Conservation (phyloP, 2,113 vertebrate species). For the Varanus komodoensis region DNA sequence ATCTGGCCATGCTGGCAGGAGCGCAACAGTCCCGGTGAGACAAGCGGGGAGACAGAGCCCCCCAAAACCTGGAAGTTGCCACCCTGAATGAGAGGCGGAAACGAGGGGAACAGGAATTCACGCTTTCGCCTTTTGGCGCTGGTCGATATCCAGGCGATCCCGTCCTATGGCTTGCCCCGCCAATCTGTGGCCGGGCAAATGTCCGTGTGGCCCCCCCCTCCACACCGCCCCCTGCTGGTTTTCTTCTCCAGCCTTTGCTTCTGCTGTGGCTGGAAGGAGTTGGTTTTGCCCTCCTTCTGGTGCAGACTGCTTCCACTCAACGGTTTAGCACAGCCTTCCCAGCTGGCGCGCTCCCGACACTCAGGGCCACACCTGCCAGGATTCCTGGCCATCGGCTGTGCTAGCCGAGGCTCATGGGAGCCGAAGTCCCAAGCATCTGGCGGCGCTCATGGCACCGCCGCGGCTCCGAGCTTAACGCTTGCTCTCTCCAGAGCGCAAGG, state of each 20-base stretch:
- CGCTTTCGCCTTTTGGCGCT: not conserved
- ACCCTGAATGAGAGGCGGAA: not conserved
- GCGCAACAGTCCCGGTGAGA: too few relatives aligned
- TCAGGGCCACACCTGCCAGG: too few relatives aligned
- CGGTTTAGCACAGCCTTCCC: constrained; percentile 20
- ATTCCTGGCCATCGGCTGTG: too few relatives aligned
- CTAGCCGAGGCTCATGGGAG: too few relatives aligned
- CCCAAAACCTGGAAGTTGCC: too few relatives aligned
- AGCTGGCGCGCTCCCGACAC: too few relatives aligned
- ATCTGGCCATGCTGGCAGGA: too few relatives aligned
- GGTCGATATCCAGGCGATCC: not conserved
- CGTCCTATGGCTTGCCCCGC: not conserved
- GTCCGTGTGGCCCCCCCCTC: not conserved
- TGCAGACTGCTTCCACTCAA: constrained; percentile 58
- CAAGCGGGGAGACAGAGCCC: too few relatives aligned
- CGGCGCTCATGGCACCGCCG: constrained; percentile 65
- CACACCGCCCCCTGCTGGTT: not conserved
- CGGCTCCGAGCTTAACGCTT: constrained; percentile 57
- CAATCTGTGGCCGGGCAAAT: not conserved
- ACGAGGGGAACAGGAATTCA: not conserved
- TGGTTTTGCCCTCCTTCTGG: constrained; percentile 62
- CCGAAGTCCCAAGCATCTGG: too few relatives aligned
- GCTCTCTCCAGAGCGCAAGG: not conserved
- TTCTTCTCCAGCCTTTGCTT: not conserved
- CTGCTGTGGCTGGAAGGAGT: constrained; percentile 8